A percentile compares a stretch with the other conserved stretches of the same genome.
These are phyloP conservation scores for Calonectris borealis DNA, from an alignment of 2,113 vertebrate genomes.

Conservation along the genomic window DNA sequence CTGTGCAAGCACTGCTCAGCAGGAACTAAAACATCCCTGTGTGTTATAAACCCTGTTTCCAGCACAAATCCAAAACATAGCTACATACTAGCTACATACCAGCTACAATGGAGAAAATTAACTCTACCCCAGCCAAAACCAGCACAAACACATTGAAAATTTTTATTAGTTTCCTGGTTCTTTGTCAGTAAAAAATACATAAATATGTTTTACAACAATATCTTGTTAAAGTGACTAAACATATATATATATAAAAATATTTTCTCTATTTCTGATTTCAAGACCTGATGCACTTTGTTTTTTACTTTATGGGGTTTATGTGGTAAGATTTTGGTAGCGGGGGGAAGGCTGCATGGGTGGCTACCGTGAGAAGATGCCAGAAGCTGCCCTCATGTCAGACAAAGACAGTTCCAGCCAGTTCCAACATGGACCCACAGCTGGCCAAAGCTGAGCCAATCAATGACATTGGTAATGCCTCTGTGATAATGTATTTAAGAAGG, in stretches of 20 bases:
- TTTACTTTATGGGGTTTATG: background rate
- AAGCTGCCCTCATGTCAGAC: background rate
- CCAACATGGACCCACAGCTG: accelerated
- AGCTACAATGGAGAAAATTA: no score
- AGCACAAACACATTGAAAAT: background rate
- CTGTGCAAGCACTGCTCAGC: no score
- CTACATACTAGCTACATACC: no score
- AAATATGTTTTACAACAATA: background rate
- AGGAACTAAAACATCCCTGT: no score
- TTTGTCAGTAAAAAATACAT: background rate
- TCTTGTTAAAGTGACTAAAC: background rate
- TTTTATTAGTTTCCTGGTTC: background rate
- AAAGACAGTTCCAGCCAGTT: background rate
- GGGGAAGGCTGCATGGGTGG: background rate
- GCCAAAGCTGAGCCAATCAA: background rate
- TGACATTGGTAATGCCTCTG: background rate
- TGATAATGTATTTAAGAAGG: background rate
- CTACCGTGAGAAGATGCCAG: background rate
- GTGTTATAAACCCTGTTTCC: no score
- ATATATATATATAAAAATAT: background rate
- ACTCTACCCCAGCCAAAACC: no score
- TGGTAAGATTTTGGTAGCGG: background rate
- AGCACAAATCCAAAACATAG: no score
- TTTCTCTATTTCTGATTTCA: background rate
- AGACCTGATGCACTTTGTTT: background rate